Percentiles rank a stretch among this genome's conserved stretches.
phyloP scores from a whole-genome alignment of 1,140 invertebrate genomes.

The Samia ricini region DNA sequence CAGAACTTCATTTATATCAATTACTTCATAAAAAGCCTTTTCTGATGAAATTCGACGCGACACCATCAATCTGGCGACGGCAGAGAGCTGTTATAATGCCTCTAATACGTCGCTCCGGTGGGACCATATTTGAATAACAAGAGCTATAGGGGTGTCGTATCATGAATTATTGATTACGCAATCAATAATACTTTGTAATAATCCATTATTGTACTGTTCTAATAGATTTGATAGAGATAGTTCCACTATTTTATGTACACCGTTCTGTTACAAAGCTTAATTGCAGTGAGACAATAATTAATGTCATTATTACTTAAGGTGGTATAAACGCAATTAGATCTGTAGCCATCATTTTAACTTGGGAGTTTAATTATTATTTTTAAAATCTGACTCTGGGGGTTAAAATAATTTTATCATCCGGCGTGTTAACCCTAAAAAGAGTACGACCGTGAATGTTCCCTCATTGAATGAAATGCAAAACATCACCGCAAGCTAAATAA shows the following conservation, averaged over 20 bases:
- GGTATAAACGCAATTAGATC: no score
- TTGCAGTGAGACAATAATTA: no score
- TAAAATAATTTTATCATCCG: no score
- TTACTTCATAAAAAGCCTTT: conserved; percentile 25
- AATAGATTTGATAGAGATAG: neutral
- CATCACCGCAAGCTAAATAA: neutral
- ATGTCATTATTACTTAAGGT: no score
- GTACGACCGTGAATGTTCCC: neutral
- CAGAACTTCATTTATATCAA: conserved; percentile 15
- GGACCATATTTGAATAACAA: conserved; percentile 25
- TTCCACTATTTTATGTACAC: neutral
- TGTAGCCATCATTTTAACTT: no score
- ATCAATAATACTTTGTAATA: conserved; percentile 15
- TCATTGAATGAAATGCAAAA: neutral
- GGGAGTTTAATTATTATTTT: no score
- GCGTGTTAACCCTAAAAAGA: neutral
- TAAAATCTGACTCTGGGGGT: no score
- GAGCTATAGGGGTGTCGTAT: conserved; percentile 2
- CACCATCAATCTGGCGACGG: conserved; percentile 22
- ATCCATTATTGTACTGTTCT: conserved; percentile 1
- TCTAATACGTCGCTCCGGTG: conserved; percentile 13
- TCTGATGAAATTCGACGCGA: conserved; percentile 13
- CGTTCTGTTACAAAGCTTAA: no score
- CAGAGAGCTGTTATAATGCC: conserved; percentile 17
- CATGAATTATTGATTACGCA: conserved; percentile 19